These are phyloP conservation scores for Umimayanthus kanabou DNA, from an alignment of 92 coral and sea anemone species.

Conservation along the genomic window DNA sequence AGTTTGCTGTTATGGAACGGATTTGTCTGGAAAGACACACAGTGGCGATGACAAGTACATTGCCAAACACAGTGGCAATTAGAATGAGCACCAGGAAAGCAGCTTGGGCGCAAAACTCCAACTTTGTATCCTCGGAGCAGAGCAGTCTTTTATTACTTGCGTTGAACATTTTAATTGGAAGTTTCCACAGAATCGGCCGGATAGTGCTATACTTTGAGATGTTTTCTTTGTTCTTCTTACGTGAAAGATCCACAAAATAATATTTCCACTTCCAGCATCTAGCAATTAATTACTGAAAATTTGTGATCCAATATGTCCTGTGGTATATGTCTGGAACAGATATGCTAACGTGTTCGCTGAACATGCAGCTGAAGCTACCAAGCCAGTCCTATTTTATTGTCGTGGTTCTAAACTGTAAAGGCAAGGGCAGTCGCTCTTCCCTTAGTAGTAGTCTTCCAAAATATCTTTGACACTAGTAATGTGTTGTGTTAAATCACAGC, in stretches of 20 bases:
- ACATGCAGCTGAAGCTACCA: background rate
- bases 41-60: constrained; percentile 15
- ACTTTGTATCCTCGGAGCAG: constrained; percentile 29
- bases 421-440: too few species aligned
- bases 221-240: background rate
- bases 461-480: too few species aligned
- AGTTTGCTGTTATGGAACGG: constrained; percentile 38
- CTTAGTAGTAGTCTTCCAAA: too few species aligned
- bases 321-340: background rate
- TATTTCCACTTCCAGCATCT: background rate
- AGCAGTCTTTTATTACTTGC: constrained; percentile 17
- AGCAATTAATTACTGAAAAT: background rate
- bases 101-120: constrained; percentile 36
- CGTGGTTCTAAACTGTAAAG: too few species aligned
- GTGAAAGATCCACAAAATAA: background rate
- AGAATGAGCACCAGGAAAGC: constrained; percentile 24
- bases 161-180: constrained; percentile 13
- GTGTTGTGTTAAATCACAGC: too few species aligned
- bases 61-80: constrained; percentile 26
- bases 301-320: background rate
- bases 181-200: background rate
- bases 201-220: background rate
- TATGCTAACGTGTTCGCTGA: background rate
- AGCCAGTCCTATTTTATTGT: too few species aligned
- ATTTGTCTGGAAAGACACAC: constrained; percentile 36